Evolutionary conservation across 2,797 vertebrate genomes (phyloP).

Genomic region (Manis crassicaudata): DNA sequence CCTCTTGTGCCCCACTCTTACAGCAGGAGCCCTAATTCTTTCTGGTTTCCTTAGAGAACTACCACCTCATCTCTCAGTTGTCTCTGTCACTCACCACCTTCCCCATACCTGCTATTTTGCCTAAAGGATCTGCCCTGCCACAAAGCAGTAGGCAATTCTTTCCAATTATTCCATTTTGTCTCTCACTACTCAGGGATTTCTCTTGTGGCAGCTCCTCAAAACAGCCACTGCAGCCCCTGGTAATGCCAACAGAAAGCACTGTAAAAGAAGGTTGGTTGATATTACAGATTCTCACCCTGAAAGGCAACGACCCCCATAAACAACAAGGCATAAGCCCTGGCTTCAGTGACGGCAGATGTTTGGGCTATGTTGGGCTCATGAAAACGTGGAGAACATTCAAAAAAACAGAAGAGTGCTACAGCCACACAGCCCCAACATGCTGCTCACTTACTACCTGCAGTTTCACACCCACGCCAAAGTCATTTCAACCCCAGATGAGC

Average conservation of each 20-base stretch:
- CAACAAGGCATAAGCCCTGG: conserved; percentile 23
- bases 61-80: neutral
- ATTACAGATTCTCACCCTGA: conserved; percentile 5
- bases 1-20: neutral
- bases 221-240: conserved; percentile 1
- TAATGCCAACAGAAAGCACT: conserved; percentile 51
- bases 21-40: conserved; percentile 2
- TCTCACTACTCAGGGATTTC: conserved; percentile 46
- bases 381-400: conserved; percentile 21
- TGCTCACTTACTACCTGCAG: conserved; percentile 55
- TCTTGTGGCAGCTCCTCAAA: conserved; percentile 52
- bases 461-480: conserved; percentile 22
- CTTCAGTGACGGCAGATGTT: conserved; percentile 63
- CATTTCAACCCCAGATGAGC: conserved; percentile 59
- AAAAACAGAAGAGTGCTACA: neutral
- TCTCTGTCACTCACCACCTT: conserved; percentile 23
- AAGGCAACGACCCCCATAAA: conserved; percentile 50
- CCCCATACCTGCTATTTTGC: neutral
- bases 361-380: conserved; percentile 33
- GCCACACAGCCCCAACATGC: neutral
- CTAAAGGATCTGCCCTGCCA: neutral
- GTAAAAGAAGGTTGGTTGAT: neutral
- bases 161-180: conserved; percentile 34
- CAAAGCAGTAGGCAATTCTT: conserved; percentile 55
- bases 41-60: conserved; percentile 16